Base-by-base conservation (phyloP, 2,888 invertebrate species). In the Macroteleia sp. region DNA sequence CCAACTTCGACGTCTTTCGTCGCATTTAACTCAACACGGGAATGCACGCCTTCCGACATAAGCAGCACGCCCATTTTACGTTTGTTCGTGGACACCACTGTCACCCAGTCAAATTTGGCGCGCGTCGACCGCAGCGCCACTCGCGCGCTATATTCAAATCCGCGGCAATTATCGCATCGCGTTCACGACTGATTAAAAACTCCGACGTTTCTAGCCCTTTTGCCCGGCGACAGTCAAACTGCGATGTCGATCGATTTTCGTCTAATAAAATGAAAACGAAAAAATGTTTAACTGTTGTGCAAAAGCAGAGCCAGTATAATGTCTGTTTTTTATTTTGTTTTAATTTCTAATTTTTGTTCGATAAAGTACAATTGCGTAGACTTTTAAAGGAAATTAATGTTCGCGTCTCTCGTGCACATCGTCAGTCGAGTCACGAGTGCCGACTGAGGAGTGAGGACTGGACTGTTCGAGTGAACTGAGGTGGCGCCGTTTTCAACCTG, bases 1-100 rank as follows among this genome's bases (percentile, higher is more conserved):
- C 64, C 73, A 78, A 19, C 56, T 10, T 36, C 36, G 50, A 66
- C 48, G 62, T 61, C 69, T 50, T 77, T 84, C 19, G 62, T 76
- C 73, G 82, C 75, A 73, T 81, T 83, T 52, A 85, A 57, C 69
- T 81, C 87, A 83, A 83, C 85, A 61, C 81, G 86, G 52, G 80
- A 74, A 74, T 84, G 86, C 66, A 84, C 81, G 79, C 87, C 86
- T 76, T 89, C 89, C 70, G 88, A 84, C 84, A 91, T 85, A 82
- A 91, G 82, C 70, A 90, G 85, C 77, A 91, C 91, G 82, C 91
- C 91, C 91, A 91, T 91, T 79, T 86, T 88, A 81, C 77, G 71
- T 69, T 46, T 41, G n/a, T 32, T 42, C 36, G 9, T 8, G n/a
- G n/a, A 4, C 73, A 44, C 42, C 36, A 41, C 34, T 12, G 46